A percentile compares a stretch with the other conserved stretches of the same genome.
These are phyloP conservation scores for Laterallus jamaicensis DNA, from an alignment of 2,113 vertebrate genomes.

Conservation along the genomic window DNA sequence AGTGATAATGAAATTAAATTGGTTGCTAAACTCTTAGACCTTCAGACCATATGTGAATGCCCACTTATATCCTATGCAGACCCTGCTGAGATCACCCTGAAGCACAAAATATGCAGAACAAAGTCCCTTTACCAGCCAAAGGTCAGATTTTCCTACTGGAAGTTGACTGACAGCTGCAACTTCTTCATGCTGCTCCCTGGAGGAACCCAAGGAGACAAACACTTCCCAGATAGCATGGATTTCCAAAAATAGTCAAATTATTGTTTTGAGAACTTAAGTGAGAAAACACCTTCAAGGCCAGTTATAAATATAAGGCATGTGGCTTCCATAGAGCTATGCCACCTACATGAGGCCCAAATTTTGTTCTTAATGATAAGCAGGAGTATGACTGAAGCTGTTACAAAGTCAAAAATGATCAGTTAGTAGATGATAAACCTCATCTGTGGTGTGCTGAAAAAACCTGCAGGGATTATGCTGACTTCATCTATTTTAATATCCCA, in stretches of 20 bases:
- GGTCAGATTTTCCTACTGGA: not conserved
- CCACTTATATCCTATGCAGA: not conserved
- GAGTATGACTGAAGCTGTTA: not conserved
- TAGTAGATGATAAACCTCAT: not conserved
- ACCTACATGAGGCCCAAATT: not conserved
- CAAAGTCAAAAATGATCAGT: not conserved
- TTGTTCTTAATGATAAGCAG: not conserved
- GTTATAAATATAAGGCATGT: not conserved
- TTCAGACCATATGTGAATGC: not conserved
- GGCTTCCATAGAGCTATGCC: not conserved
- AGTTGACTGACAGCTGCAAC: not conserved
- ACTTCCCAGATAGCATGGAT: not conserved
- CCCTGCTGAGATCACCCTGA: not conserved
- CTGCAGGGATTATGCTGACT: not conserved
- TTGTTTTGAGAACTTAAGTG: not conserved
- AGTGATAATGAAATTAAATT: conserved; percentile 13
- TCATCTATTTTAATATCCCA: not conserved
- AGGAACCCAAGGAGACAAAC: not conserved
- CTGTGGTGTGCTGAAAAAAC: not conserved
- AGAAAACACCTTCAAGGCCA: not conserved
- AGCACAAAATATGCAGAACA: not conserved
- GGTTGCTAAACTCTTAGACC: not conserved
- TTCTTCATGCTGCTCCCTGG: not conserved
- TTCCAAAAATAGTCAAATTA: not conserved
- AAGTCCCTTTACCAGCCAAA: not conserved